Base-by-base conservation (phyloP, 2,888 invertebrate genomes). In the Rambutsinella grinnellia region DNA sequence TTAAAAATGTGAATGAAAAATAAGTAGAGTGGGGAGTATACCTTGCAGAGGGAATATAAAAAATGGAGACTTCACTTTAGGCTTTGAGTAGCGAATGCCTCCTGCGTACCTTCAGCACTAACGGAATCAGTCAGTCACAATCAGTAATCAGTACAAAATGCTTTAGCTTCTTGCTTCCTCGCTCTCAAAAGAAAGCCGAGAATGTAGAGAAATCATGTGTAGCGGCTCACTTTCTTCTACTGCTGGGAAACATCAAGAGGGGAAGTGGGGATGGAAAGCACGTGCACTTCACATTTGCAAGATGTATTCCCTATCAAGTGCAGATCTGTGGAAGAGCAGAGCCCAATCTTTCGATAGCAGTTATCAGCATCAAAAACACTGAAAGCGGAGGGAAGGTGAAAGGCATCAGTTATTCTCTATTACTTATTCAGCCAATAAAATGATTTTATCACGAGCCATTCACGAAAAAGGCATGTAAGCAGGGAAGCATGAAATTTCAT, bases 401-500 rank as follows among this genome's bases (percentile, higher is more conserved):
- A 46, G 46, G 46, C 46, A n/a, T 46, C 17, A n/a, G n/a, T n/a
- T n/a, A n/a, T n/a, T n/a, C n/a, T n/a, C n/a, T n/a, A n/a, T n/a
- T n/a, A n/a, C n/a, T n/a, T n/a, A n/a, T n/a, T n/a, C n/a, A n/a
- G n/a, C n/a, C n/a, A n/a, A n/a, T n/a, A n/a, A n/a, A n/a, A n/a
- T n/a, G 5, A 2, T 17, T 27, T 15, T 3, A 57, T 23, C 17
- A 13, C n/a, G 24, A 61, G 24, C 46, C 24, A 61, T 47, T 44
- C 46, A 58, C 47, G 24, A 61, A 51, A 24, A 10, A 24, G 62
- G 19, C 15, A 51, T 51, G 51, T 5, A 13, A 6, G 65, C 53
- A 65, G 54, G 21, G 65, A 54, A 36, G 65, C 65, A 65, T 65
- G 36, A 65, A 65, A 65, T 65, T 65, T 44, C 28, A 63, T n/a